A percentile compares a stretch with the other conserved stretches of the same genome.
Conservation (phyloP, 1,140 invertebrate genomes). For the Anadara kagoshimensis region DNA sequence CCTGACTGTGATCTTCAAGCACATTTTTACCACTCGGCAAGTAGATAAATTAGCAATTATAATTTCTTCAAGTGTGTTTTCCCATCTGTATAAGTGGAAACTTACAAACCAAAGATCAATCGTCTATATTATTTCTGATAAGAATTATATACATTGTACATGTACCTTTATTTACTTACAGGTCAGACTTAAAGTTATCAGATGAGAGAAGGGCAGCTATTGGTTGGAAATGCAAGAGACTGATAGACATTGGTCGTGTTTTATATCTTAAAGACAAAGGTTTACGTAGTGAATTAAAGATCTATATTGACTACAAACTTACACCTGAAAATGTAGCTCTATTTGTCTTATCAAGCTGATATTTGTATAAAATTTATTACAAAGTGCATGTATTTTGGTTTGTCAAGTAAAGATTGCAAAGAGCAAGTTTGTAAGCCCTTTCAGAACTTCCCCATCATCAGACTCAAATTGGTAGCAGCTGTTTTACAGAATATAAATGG, state of each 20-base stretch:
- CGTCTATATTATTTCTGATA: too few relatives aligned
- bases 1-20: too few relatives aligned
- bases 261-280: conserved; percentile 78
- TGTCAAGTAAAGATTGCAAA: not conserved
- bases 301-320: conserved; percentile 80
- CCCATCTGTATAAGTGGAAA: too few relatives aligned
- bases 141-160: too few relatives aligned
- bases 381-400: not conserved
- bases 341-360: conserved; percentile 74
- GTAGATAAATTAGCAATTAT: too few relatives aligned
- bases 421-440: too few relatives aligned
- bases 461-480: too few relatives aligned
- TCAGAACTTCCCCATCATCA: too few relatives aligned
- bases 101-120: too few relatives aligned
- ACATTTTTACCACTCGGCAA: too few relatives aligned
- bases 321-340: conserved; percentile 88
- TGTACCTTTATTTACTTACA: conserved; percentile 28
- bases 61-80: too few relatives aligned
- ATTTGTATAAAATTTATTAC: not conserved
- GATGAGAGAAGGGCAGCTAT: conserved; percentile 79
- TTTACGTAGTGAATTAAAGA: conserved; percentile 79
- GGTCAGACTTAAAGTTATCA: conserved; percentile 55
- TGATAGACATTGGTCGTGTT: conserved; percentile 85
- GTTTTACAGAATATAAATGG: too few relatives aligned
- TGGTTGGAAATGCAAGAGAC: conserved; percentile 83